phyloP scores from a whole-genome alignment of 1,140 invertebrate genomes.

The Aphaenogaster ashmeadi region DNA sequence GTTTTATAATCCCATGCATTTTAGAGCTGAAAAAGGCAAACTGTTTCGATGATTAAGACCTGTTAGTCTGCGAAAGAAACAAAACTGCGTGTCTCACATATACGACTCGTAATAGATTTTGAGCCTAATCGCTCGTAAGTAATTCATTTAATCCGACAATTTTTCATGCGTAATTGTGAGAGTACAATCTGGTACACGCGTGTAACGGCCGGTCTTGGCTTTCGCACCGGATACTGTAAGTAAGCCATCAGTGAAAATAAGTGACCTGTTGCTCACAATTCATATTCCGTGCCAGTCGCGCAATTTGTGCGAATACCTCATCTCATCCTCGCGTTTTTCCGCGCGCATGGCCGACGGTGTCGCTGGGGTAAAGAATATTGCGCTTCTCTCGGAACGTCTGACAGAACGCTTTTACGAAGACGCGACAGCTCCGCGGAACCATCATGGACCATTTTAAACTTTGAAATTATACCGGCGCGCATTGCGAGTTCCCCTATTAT shows the following conservation, averaged over 20 bases:
- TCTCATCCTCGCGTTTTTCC: constrained; percentile 50
- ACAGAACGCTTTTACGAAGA: constrained; percentile 49
- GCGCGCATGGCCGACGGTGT: constrained; percentile 40
- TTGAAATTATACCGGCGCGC: constrained; percentile 58
- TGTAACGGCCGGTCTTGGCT: not conserved
- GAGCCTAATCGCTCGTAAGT: not conserved
- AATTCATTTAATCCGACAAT: constrained; percentile 14
- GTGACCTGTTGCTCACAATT: constrained; percentile 70
- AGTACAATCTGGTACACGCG: not conserved
- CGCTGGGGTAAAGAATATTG: constrained; percentile 60
- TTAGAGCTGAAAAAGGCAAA: not conserved
- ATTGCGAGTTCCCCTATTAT: constrained; percentile 40
- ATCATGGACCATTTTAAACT: constrained; percentile 60
- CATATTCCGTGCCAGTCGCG: constrained; percentile 57
- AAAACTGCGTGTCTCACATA: not conserved
- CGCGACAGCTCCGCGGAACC: constrained; percentile 36
- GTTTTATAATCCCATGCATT: not conserved
- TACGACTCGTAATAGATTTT: not conserved
- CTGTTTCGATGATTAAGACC: not conserved
- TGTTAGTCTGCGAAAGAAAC: not conserved
- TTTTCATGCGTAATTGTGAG: constrained; percentile 6
- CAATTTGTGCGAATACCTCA: constrained; percentile 63
- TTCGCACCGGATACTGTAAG: constrained; percentile 34
- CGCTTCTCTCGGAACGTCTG: constrained; percentile 44
- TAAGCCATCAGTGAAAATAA: constrained; percentile 61